Evolutionary conservation across 2,113 vertebrate genomes (phyloP).

Genomic region (Antechinus stuartii): DNA sequence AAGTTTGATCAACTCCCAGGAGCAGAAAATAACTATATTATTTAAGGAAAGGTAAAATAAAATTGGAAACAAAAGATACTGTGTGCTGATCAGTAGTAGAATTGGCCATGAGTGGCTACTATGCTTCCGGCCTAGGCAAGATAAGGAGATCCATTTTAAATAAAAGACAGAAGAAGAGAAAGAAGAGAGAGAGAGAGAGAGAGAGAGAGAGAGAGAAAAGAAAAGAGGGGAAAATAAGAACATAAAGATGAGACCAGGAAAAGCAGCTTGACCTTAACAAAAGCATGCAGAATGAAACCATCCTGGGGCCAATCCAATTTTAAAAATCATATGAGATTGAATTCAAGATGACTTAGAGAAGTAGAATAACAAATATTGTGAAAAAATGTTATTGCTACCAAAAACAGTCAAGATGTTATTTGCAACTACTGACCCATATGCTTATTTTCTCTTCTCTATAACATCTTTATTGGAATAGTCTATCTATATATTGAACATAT

Average conservation of each 20-base stretch:
- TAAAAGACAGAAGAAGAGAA: neutral
- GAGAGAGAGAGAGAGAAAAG: too few relatives aligned
- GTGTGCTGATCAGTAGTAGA: neutral
- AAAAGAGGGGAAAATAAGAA: neutral
- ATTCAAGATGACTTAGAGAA: neutral
- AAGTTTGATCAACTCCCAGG: neutral
- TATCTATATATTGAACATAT: neutral
- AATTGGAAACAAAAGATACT: neutral
- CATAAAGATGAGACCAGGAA: neutral
- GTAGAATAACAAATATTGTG: neutral
- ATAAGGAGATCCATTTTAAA: neutral
- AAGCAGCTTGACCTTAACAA: neutral
- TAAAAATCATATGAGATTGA: neutral
- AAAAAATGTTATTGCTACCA: neutral
- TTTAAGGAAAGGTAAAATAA: neutral
- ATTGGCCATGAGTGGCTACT: neutral
- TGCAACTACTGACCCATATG: neutral
- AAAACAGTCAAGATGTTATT: neutral
- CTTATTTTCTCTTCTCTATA: conserved; percentile 1
- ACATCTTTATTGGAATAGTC: neutral
- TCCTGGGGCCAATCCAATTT: neutral
- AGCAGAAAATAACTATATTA: neutral
- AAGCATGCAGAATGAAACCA: neutral
- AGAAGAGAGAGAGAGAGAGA: too few relatives aligned
- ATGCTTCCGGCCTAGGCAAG: neutral